Base-by-base conservation (phyloP, 2,797 vertebrate species). In the Dicrostonyx torquatus region DNA sequence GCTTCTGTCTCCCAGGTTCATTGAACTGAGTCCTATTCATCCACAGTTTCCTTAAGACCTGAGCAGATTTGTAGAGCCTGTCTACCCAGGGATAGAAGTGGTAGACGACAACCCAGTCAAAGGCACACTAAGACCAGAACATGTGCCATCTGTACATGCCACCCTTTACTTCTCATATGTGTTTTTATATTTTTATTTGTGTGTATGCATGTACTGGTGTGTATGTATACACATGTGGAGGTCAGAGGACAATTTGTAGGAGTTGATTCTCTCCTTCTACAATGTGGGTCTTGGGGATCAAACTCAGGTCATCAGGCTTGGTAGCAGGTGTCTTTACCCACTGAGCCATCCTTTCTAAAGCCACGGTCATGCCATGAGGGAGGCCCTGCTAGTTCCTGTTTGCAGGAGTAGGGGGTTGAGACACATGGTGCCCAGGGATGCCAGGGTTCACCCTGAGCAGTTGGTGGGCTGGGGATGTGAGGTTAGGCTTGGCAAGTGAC, bases 41-140 rank as follows among this genome's bases (percentile, higher is more conserved):
- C 55, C 34, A 26, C 22, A 53, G 15, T 68, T 29, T 43, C 29
- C 40, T 13, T 29, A 31, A 9, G 55, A 34, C 18, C 29, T 31
- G 62, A 37, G 12, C 66, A 80, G 73, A 2, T 6, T 17, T 77
- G n/a, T 17, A 37, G 40, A 64, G 87, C 34, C 40, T 31, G 9
- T 24, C 31, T 17, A 7, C 18, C 0, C 0, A 2, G 40, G 3
- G 10, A 40, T 6, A 22, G 62, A 76, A n/a, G 5, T n/a, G 31
- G 8, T 45, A 8, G 40, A 48, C 1, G 26, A 4, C 31, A 14
- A 14, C 34, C n/a, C 13, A 3, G 34, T 37, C 11, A 34, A n/a
- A 70, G 60, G 13, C 22, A 53, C 1, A 4, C 34, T 53, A 53
- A 17, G 64, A 53, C 34, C 12, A 26, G 45, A 64, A 5, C 1